phyloP scores from a whole-genome alignment of 2,113 vertebrate genomes.

The Pangasianodon gigas region DNA sequence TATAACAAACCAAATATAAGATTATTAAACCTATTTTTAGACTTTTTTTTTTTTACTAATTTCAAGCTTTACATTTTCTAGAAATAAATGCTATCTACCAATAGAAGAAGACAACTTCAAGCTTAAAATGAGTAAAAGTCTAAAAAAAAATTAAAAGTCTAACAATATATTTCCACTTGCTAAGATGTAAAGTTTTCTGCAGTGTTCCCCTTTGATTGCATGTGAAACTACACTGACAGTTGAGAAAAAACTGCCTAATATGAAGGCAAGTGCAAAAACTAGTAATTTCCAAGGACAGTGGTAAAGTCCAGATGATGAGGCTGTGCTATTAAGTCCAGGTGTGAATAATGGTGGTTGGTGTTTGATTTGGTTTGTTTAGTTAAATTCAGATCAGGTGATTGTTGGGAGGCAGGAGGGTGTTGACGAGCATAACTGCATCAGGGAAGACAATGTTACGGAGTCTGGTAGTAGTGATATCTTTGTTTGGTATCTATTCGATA shows the following conservation, averaged over 20 bases:
- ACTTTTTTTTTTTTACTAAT: neutral
- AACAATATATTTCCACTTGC: no score
- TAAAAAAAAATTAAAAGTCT: no score
- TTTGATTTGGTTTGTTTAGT: neutral
- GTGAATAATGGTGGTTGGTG: neutral
- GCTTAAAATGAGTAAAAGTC: neutral
- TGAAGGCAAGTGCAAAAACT: neutral
- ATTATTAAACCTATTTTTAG: neutral
- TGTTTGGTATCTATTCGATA: neutral
- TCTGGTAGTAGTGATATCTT: neutral
- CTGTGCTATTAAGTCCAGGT: neutral
- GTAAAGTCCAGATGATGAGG: neutral
- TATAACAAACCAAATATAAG: neutral
- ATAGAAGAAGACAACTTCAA: neutral
- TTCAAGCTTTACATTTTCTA: neutral
- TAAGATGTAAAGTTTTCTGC: no score
- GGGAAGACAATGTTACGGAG: neutral
- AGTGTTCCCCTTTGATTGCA: neutral
- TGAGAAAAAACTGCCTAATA: neutral
- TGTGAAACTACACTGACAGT: neutral
- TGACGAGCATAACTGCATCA: neutral
- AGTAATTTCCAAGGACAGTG: neutral
- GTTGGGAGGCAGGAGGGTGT: neutral
- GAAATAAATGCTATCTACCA: neutral
- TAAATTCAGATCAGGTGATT: neutral